Conservation (phyloP, 2,797 vertebrate genomes). For the Myoxocephalus aenaeus region DNA sequence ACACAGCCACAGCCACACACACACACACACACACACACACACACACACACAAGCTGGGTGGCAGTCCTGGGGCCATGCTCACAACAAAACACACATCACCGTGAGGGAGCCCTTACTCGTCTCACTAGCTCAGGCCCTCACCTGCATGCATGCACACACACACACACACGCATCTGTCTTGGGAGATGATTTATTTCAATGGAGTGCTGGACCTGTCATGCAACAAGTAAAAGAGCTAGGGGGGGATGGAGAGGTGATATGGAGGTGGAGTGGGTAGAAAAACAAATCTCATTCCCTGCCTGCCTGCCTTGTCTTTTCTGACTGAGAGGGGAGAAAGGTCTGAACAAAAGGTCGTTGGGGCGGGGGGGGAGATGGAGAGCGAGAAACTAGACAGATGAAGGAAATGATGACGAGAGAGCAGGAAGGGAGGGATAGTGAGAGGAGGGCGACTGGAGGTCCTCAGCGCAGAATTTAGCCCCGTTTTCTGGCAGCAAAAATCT, state of each 20-base stretch:
- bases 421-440: not conserved
- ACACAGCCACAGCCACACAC: slow-evolving; percentile 54
- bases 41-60: slow-evolving; percentile 53
- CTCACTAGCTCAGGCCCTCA: slow-evolving; percentile 24
- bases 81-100: slow-evolving; percentile 68
- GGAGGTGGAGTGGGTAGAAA: slow-evolving; percentile 62
- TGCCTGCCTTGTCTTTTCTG: slow-evolving; percentile 52
- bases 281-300: slow-evolving; percentile 74
- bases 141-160: not conserved
- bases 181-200: slow-evolving; percentile 76
- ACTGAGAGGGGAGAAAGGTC: slow-evolving; percentile 50
- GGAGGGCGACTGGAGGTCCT: slow-evolving; percentile 14
- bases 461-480: not conserved
- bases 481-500: slow-evolving; percentile 59
- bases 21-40: slow-evolving; percentile 48
- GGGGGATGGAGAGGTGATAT: slow-evolving; percentile 56
- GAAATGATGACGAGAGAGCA: slow-evolving; percentile 35
- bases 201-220: slow-evolving; percentile 64
- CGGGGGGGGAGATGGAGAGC: slow-evolving; percentile 2
- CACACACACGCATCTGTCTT: slow-evolving; percentile 18
- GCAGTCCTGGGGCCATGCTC: slow-evolving; percentile 64
- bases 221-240: slow-evolving; percentile 76
- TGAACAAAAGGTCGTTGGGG: slow-evolving; percentile 45
- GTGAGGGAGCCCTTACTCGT: slow-evolving; percentile 57
- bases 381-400: slow-evolving; percentile 18